Evolutionary conservation across 2,888 invertebrate genomes (phyloP).

Genomic region (Aelia acuminata): DNA sequence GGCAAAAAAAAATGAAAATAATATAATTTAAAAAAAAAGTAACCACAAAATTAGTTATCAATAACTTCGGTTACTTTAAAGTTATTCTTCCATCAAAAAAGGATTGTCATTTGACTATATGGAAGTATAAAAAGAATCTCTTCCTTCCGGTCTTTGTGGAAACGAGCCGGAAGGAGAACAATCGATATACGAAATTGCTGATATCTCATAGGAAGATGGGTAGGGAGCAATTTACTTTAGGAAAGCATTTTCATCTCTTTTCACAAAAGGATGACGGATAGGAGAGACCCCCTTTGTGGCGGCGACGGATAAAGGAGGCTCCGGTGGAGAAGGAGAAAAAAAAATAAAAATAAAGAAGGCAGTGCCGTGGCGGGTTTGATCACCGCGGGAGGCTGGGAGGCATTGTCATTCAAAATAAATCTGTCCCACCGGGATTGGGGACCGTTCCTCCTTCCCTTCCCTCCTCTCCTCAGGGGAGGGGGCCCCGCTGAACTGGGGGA

Average conservation of each 20-base stretch:
- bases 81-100: background rate
- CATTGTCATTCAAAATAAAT: slow-evolving; percentile 57
- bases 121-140: slow-evolving; percentile 17
- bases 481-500: background rate
- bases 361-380: slow-evolving; percentile 41
- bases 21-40: no score
- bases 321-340: slow-evolving; percentile 42
- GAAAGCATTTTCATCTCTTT: slow-evolving; percentile 58
- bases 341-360: slow-evolving; percentile 50
- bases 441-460: background rate
- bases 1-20: no score
- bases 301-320: slow-evolving; percentile 49
- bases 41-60: no score
- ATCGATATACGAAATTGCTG: slow-evolving; percentile 48
- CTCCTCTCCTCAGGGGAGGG: background rate
- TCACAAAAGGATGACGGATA: slow-evolving; percentile 59
- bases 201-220: slow-evolving; percentile 51
- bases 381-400: slow-evolving; percentile 24
- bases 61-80: background rate
- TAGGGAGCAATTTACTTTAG: slow-evolving; percentile 55
- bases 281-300: slow-evolving; percentile 30
- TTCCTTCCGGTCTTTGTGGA: background rate
- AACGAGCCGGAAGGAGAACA: background rate
- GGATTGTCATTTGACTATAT: background rate
- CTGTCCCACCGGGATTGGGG: slow-evolving; percentile 44